Percentiles rank a stretch among this genome's conserved stretches.
phyloP scores from a whole-genome alignment of 1,140 invertebrate species.

The Streblospio benedicti region DNA sequence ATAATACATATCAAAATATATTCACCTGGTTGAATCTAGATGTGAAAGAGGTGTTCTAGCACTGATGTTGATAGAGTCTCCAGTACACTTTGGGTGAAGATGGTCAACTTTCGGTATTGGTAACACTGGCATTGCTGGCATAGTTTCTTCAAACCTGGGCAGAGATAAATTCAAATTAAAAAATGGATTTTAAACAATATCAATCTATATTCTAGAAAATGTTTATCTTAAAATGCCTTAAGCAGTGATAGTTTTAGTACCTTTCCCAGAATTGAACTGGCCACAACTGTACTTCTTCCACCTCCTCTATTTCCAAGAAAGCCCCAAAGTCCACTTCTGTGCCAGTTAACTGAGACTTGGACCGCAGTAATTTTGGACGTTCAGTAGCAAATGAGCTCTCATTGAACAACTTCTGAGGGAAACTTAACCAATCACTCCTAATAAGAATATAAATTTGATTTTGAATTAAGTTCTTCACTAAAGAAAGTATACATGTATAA shows the following conservation, averaged over 20 bases:
- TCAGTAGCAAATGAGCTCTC: not conserved
- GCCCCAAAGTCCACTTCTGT: conserved; percentile 9
- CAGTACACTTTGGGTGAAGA: not conserved
- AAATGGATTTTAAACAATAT: not conserved
- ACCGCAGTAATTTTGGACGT: not conserved
- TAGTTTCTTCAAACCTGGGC: not conserved
- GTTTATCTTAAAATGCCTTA: not conserved
- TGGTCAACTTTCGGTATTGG: not conserved
- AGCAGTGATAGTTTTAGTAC: not conserved
- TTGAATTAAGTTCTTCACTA: no score
- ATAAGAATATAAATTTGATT: no score
- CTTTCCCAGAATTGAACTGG: conserved; percentile 16
- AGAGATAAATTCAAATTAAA: not conserved
- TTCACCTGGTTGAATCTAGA: not conserved
- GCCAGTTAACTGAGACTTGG: not conserved
- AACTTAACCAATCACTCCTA: conserved; percentile 10
- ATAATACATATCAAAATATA: no score
- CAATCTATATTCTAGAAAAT: not conserved
- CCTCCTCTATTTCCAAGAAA: conserved; percentile 16
- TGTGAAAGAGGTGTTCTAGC: not conserved
- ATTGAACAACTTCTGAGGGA: conserved; percentile 13
- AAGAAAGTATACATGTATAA: no score
- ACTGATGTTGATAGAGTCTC: not conserved
- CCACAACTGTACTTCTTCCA: conserved; percentile 15
- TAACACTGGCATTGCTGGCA: not conserved